Evolutionary conservation across 2,113 vertebrate species (phyloP), one percentile per base, ranked within the genome.

Genomic region (Hypomesus transpacificus): DNA sequence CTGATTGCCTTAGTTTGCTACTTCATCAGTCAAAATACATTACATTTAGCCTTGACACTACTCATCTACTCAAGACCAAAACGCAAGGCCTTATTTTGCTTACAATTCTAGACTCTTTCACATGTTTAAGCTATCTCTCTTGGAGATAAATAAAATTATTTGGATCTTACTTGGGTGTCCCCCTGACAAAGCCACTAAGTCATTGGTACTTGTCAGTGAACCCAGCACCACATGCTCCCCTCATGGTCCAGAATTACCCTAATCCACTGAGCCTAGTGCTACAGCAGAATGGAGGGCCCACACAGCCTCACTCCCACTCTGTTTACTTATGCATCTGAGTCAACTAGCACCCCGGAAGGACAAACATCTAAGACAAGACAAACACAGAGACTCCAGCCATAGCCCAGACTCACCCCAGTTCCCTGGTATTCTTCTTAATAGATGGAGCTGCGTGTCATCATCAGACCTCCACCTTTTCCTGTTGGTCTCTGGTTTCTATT

Each of bases 311-410:
- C 71, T 89, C 74, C 14, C 73, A 90, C 80, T 81, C 85, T 91
- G 88, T 94, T 94, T 91, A 88, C 91, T 87, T 74, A 87, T 88
- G 88, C 91, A 92, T 92, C 93, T 92, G 92, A 93, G 87, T 94
- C 92, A 95, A 94, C 91, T 93, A 83, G 81, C 77, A 52, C 87
- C 86, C 83, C 75, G 79, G 82, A 86, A 82, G 84, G 75, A 65
- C 13, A 83, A 81, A 76, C 53, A 69, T 54, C 58, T 69, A 79
- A 81, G 68, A 78, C 56, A 80, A 68, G 80, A 58, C 52, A 69
- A 52, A 73, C 31, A 51, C 21, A 60, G 14, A 60, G 14, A 13
- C 61, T 22, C 14, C 3, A n/a, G 31, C 62, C 53, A 24, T 9
- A 75, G 57, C 54, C 18, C 7, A 62, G 26, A 24, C 63, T 20